Evolutionary conservation across 2,113 vertebrate genomes (phyloP), one percentile per base, ranked within the genome.

Genomic region (Xiphorhynchus elegans): DNA sequence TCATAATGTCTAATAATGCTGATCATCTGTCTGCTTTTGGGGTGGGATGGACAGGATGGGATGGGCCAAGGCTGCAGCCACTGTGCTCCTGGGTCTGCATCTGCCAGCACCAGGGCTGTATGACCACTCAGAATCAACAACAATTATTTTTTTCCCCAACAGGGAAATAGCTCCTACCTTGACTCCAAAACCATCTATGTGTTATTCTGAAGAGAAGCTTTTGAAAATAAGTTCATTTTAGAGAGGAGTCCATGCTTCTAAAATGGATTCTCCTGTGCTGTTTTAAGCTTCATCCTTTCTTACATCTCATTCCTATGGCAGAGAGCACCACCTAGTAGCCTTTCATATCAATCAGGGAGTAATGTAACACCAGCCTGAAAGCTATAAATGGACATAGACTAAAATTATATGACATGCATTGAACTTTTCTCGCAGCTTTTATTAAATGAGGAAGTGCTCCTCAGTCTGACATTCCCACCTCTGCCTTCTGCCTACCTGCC

Each of bases 21-120:
- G 4, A 56, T 23, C 0, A 1, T 4, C 17, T 60, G 12, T n/a
- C 21, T 56, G 31, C 76, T 73, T 13, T 40, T 1, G 2, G 28
- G 15, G 24, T n/a, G 39, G 44, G 42, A 52, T 9, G 35, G 50
- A 26, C n/a, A 21, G 29, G 7, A 17, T 63, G 66, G 29, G 52
- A 72, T 13, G 66, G 58, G 26, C 25, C 39, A 42, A 15, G n/a
- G 44, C 42, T 33, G 23, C 23, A 47, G 47, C 40, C 79, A 18
- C 67, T 59, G 49, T 75, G 42, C n/a, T 59, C 16, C 37, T n/a
- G 21, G 49, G 13, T 74, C 58, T 72, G 40, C 12, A 31, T 50
- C 13, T 35, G 40, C 24, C 25, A 81, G 35, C 40, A 46, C 13
- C 18, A 21, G 18, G 29, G 19, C 42, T 18, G 8, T 40, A 13